These are phyloP conservation scores for Apis cerana DNA, from an alignment of 1,140 invertebrate genomes.

Conservation along the genomic window DNA sequence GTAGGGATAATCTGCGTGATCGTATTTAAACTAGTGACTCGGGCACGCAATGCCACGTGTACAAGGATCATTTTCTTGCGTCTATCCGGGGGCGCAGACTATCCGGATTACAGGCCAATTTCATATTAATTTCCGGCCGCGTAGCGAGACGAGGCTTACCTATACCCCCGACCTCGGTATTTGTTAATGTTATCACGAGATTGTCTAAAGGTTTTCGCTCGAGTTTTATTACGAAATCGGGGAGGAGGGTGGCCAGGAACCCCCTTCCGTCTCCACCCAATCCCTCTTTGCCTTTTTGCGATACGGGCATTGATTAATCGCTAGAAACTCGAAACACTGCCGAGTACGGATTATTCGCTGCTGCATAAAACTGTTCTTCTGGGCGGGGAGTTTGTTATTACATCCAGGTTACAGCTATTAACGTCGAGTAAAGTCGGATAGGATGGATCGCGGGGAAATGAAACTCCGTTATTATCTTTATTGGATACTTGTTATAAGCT, in stretches of 20 bases:
- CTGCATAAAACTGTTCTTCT: not conserved
- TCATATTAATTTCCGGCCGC: conserved; percentile 67
- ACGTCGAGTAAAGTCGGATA: not conserved
- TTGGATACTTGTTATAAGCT: not conserved
- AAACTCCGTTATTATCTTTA: not conserved
- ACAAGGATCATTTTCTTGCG: conserved; percentile 65
- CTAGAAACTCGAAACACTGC: not conserved
- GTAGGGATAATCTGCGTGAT: conserved; percentile 58
- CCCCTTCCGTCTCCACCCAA: too few relatives aligned
- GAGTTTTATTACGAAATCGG: conserved; percentile 55
- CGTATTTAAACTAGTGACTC: conserved; percentile 66
- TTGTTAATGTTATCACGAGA: conserved; percentile 68
- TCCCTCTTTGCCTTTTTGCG: not conserved
- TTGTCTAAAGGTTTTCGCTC: conserved; percentile 57
- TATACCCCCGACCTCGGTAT: conserved; percentile 35
- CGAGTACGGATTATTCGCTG: not conserved
- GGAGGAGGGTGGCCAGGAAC: not conserved
- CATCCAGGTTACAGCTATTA: not conserved
- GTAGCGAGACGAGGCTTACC: conserved; percentile 29
- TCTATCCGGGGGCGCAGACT: conserved; percentile 61
- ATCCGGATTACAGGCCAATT: conserved; percentile 67
- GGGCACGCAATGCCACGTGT: conserved; percentile 65
- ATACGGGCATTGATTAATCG: not conserved
- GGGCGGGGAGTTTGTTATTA: not conserved
- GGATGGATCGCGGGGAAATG: not conserved